phyloP scores from a whole-genome alignment of 2,888 invertebrate species.

The Synergus japonicus region DNA sequence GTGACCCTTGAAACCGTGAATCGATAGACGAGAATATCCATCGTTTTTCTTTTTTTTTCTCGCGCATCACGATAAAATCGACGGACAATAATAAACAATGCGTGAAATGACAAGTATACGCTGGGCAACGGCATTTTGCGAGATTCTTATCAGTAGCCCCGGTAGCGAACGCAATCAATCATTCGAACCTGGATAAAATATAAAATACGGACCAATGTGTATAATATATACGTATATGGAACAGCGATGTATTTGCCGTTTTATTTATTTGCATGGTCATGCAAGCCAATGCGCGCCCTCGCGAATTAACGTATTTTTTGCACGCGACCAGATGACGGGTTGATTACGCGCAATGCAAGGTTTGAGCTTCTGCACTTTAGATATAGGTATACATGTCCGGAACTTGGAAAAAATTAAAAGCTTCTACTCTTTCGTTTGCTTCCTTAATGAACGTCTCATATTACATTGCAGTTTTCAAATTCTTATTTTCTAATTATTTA shows the following conservation, averaged over 20 bases:
- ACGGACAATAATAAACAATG: conserved; percentile 76
- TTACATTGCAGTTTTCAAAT: background rate
- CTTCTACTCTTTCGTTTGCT: conserved; percentile 35
- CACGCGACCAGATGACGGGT: conserved; percentile 71
- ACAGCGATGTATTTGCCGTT: conserved; percentile 66
- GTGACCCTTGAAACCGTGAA: background rate
- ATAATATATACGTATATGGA: conserved; percentile 14
- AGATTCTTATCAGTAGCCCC: conserved; percentile 68
- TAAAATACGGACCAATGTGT: conserved; percentile 71
- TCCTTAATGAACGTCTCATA: conserved; percentile 14
- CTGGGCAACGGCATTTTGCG: conserved; percentile 70
- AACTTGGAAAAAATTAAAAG: conserved; percentile 18
- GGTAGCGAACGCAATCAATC: conserved; percentile 72
- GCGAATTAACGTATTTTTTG: conserved; percentile 75
- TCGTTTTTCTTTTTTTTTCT: conserved; percentile 51
- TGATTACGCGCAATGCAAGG: conserved; percentile 62
- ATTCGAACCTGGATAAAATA: conserved; percentile 74
- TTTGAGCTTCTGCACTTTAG: conserved; percentile 42
- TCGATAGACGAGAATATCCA: conserved; percentile 25
- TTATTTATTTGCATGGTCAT: conserved; percentile 76
- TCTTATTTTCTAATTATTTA: background rate
- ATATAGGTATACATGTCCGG: conserved; percentile 13
- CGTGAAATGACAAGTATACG: conserved; percentile 74
- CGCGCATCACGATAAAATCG: conserved; percentile 71
- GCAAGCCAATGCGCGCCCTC: conserved; percentile 66